phyloP scores from a whole-genome alignment of 2,113 vertebrate genomes.

The Heterocephalus glaber region DNA sequence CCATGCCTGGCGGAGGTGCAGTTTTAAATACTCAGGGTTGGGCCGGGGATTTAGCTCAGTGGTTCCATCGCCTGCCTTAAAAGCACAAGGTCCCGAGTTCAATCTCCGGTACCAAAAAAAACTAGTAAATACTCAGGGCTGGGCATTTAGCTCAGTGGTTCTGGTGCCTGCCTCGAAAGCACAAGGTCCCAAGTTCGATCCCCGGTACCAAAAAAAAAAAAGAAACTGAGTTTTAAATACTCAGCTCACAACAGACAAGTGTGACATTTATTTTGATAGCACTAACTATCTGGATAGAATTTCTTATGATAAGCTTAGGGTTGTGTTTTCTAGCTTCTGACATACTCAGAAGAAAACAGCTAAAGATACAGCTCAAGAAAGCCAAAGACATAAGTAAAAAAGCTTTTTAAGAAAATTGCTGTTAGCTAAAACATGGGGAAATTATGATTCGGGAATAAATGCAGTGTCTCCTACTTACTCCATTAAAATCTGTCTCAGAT shows the following conservation, averaged over 20 bases:
- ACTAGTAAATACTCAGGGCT: too few relatives aligned
- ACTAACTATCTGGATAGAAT: not conserved
- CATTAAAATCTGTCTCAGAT: slow-evolving; percentile 82
- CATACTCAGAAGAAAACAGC: not conserved
- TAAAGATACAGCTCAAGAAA: not conserved
- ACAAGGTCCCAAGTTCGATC: too few relatives aligned
- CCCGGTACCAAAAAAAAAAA: too few relatives aligned
- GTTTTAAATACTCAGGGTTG: not conserved
- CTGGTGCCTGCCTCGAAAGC: too few relatives aligned
- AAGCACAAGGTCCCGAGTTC: too few relatives aligned
- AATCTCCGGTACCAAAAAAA: too few relatives aligned
- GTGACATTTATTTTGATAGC: not conserved
- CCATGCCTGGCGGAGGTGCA: not conserved
- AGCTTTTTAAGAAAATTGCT: not conserved
- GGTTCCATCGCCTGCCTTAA: too few relatives aligned
- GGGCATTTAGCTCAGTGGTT: too few relatives aligned
- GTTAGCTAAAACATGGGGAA: not conserved
- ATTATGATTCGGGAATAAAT: not conserved
- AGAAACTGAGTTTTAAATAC: not conserved
- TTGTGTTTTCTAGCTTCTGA: slow-evolving; percentile 13
- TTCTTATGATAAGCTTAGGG: not conserved
- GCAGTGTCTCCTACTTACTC: slow-evolving; percentile 80
- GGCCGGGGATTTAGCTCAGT: too few relatives aligned
- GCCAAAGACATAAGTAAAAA: not conserved
- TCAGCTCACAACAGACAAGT: not conserved